Conservation (phyloP, 2,888 invertebrate species). For the Hesperia comma region DNA sequence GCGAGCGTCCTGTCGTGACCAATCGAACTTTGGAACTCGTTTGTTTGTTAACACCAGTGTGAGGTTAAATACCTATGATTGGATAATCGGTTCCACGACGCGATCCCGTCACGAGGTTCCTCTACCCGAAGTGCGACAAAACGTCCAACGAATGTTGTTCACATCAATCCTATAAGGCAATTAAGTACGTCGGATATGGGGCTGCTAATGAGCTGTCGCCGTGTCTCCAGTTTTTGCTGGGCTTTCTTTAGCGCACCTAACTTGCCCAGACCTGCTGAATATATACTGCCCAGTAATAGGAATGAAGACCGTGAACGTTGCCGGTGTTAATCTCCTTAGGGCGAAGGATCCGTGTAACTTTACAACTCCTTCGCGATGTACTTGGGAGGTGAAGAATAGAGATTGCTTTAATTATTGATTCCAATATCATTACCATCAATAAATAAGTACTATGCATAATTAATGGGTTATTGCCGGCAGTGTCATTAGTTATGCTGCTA, state of each 20-base stretch:
- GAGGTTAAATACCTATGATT: no score
- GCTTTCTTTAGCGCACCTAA: constrained; percentile 1
- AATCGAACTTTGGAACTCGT: no score
- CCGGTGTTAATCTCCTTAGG: neutral
- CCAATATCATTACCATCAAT: no score
- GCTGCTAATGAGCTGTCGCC: constrained; percentile 17
- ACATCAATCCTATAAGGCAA: constrained; percentile 15
- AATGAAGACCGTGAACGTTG: neutral
- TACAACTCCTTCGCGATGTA: no score
- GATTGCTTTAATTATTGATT: no score
- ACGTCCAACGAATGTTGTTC: neutral
- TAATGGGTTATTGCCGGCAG: no score
- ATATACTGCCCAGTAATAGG: neutral
- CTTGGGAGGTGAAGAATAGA: no score
- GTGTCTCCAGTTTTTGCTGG: constrained; percentile 3
- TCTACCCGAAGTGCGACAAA: neutral
- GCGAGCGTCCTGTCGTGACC: no score
- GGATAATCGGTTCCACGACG: no score
- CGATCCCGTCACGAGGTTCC: neutral
- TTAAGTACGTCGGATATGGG: constrained; percentile 12
- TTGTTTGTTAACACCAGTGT: no score
- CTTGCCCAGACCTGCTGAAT: neutral
- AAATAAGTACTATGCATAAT: no score
- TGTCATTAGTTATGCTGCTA: no score
- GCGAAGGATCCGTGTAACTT: neutral